A percentile compares a stretch with the other conserved stretches of the same genome.
These are phyloP conservation scores for Chironex yamaguchii DNA, from an alignment of 30 jellyfish, hydroid and myxozoan species.

Conservation along the genomic window DNA sequence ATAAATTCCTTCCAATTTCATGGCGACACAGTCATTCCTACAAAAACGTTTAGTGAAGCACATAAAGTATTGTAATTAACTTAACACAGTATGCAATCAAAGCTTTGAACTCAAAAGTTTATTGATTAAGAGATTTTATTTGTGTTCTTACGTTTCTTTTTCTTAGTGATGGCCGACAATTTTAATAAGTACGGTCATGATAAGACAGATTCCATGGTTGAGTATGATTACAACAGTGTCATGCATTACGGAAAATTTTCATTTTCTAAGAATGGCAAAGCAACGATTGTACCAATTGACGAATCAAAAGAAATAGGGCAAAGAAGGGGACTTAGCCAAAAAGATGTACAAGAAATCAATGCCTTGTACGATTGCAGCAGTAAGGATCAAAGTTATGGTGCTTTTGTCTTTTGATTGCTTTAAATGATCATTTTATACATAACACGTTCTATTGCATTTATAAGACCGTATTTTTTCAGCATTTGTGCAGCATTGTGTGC, in stretches of 20 bases:
- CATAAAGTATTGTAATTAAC: no score
- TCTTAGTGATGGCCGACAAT: conserved; percentile 62
- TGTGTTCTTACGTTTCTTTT: no score
- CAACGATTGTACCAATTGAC: conserved; percentile 67
- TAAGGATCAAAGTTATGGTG: conserved; percentile 4
- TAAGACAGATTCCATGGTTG: conserved; percentile 14
- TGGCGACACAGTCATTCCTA: no score
- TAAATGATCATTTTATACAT: no score
- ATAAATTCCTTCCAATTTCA: no score
- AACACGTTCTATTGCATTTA: no score
- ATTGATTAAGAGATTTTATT: no score
- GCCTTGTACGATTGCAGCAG: conserved; percentile 67
- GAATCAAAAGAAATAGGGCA: conserved; percentile 64
- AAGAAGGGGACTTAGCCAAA: conserved; percentile 57
- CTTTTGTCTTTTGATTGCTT: neutral
- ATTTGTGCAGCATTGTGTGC: no score
- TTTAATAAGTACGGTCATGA: conserved; percentile 58
- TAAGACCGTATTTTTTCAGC: no score
- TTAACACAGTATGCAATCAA: no score
- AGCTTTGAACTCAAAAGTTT: no score
- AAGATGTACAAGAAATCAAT: conserved; percentile 57
- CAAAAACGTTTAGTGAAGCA: no score
- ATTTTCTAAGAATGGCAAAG: conserved; percentile 60
- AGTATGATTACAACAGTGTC: conserved; percentile 66
- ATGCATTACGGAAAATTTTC: conserved; percentile 73